A percentile compares a stretch with the other conserved stretches of the same genome.
These are phyloP conservation scores for Gonioctena quinquepunctata DNA, from an alignment of 1,140 invertebrate genomes.

Conservation along the genomic window DNA sequence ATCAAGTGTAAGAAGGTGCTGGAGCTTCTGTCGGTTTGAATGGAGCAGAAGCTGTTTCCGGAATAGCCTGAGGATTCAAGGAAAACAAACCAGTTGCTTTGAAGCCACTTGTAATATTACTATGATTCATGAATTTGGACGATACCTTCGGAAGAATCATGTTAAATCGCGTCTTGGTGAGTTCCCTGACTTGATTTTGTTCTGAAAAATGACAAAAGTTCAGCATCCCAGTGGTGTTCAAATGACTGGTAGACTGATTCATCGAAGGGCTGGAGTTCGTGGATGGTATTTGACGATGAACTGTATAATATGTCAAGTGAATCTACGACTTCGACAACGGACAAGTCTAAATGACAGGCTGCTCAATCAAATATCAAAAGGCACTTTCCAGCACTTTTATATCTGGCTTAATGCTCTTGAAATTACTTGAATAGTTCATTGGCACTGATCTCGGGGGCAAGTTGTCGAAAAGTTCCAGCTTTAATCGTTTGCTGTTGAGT, in stretches of 20 bases:
- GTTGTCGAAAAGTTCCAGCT: neutral
- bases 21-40: neutral
- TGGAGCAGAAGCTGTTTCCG: conserved; percentile 8
- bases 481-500: neutral
- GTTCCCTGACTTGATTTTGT: conserved; percentile 14
- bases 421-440: neutral
- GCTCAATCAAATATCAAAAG: conserved; percentile 54
- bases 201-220: conserved; percentile 35
- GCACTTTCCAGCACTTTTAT: conserved; percentile 43
- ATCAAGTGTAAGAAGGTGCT: neutral
- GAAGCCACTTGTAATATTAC: conserved; percentile 69
- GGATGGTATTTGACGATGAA: conserved; percentile 52
- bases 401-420: neutral
- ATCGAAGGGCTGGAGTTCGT: conserved; percentile 55
- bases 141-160: conserved; percentile 37
- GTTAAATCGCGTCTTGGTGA: conserved; percentile 48
- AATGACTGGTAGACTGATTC: conserved; percentile 50
- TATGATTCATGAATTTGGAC: conserved; percentile 14
- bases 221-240: conserved; percentile 52
- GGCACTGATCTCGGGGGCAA: neutral
- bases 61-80: conserved; percentile 1
- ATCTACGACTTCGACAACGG: conserved; percentile 45
- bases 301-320: conserved; percentile 49
- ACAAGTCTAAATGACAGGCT: conserved; percentile 46
- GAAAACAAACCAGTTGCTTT: conserved; percentile 1